A percentile compares a stretch with the other conserved stretches of the same genome.
These are phyloP conservation scores for Philaethria dido DNA, from an alignment of 2,888 invertebrate species.

Conservation along the genomic window DNA sequence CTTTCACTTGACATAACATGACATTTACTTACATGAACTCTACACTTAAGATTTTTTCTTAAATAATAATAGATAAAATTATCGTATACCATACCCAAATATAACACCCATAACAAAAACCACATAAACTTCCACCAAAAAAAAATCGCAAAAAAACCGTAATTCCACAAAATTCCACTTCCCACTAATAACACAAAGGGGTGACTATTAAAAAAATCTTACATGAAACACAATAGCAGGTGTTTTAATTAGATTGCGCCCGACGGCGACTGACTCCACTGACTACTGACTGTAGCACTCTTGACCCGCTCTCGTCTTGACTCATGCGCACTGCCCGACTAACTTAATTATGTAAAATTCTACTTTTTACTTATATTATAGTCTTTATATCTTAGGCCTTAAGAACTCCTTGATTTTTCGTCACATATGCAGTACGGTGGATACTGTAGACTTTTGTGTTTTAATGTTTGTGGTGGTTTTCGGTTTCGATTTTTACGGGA, in stretches of 20 bases:
- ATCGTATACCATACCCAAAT: neutral
- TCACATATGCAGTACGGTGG: neutral
- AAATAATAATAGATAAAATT: no score
- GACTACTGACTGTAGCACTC: slow-evolving; percentile 48
- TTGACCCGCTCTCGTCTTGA: slow-evolving; percentile 57
- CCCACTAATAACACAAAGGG: neutral
- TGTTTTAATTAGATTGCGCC: slow-evolving; percentile 59
- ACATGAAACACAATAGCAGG: slow-evolving; percentile 26
- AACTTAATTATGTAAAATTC: slow-evolving; percentile 50
- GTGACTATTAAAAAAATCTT: slow-evolving; percentile 14
- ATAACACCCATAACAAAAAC: neutral
- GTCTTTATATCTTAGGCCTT: slow-evolving; percentile 15
- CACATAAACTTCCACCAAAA: neutral
- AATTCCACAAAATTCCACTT: neutral
- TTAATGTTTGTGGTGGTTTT: neutral
- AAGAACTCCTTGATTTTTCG: slow-evolving; percentile 12
- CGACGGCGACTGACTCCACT: slow-evolving; percentile 48
- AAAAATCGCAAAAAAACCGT: neutral
- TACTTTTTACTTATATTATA: slow-evolving; percentile 18
- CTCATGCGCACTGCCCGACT: slow-evolving; percentile 64
- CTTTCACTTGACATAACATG: no score
- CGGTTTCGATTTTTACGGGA: neutral
- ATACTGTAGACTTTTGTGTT: neutral
- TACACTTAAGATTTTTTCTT: no score
- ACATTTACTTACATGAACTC: no score